These are phyloP conservation scores for Latrodectus elegans DNA, from an alignment of 2,888 invertebrate species.

Conservation along the genomic window DNA sequence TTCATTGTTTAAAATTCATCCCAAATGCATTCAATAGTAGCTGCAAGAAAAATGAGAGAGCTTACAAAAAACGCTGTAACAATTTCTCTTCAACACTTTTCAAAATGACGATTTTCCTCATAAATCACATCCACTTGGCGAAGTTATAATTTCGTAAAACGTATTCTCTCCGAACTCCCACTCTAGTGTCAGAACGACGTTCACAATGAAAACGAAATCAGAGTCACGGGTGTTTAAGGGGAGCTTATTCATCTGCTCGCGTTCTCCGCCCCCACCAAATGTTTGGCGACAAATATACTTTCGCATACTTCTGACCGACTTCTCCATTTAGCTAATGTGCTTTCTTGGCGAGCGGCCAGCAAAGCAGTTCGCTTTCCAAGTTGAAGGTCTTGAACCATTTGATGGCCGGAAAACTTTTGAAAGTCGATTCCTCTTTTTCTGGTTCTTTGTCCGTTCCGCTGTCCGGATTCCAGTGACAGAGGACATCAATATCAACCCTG, in stretches of 20 bases:
- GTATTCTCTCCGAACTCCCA: neutral
- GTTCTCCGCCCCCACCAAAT: constrained; percentile 5
- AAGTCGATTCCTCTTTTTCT: constrained; percentile 2
- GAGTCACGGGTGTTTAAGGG: neutral
- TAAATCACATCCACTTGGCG: neutral
- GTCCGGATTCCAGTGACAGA: neutral
- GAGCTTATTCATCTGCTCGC: neutral
- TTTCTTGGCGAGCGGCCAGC: constrained; percentile 24
- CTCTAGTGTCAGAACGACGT: neutral
- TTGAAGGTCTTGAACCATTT: constrained; percentile 1
- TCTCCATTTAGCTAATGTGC: constrained; percentile 53
- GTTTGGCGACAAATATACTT: constrained; percentile 52
- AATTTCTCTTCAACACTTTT: neutral
- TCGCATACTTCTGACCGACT: constrained; percentile 22
- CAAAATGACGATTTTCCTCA: neutral
- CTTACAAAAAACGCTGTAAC: neutral
- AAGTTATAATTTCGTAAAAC: constrained; percentile 2
- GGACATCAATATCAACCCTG: neutral
- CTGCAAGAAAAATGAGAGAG: neutral
- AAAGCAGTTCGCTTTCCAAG: neutral
- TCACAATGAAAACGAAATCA: constrained; percentile 49
- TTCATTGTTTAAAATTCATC: no score
- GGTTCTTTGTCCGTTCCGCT: constrained; percentile 2
- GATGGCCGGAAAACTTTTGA: constrained; percentile 3
- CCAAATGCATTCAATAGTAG: neutral